Conservation (phyloP, 2,888 invertebrate species). For the Sclerodermus sp. region DNA sequence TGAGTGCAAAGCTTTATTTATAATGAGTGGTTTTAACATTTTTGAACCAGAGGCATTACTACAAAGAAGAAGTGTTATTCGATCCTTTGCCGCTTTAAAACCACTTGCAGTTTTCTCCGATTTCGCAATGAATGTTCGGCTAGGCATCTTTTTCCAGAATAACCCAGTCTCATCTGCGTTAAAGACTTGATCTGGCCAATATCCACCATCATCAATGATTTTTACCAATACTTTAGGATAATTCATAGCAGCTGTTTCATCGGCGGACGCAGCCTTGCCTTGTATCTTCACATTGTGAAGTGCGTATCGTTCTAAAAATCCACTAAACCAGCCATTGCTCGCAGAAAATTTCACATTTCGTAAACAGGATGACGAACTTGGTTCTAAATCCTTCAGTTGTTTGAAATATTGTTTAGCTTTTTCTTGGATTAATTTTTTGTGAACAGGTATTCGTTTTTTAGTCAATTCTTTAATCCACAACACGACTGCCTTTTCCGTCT, state of each 20-base stretch:
- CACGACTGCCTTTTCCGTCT: too few species aligned
- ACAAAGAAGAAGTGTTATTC: slow-evolving; percentile 30
- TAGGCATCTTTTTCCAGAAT: slow-evolving; percentile 31
- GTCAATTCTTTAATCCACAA: slow-evolving; percentile 15
- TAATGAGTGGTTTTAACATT: slow-evolving; percentile 30
- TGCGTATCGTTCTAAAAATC: slow-evolving; percentile 20
- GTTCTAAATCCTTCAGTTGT: slow-evolving; percentile 5
- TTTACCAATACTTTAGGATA: slow-evolving; percentile 17
- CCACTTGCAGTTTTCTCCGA: slow-evolving; percentile 26
- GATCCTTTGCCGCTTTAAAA: slow-evolving; percentile 32
- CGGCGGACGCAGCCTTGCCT: slow-evolving; percentile 25
- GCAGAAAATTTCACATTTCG: too few species aligned
- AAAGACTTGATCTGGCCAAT: slow-evolving; percentile 30
- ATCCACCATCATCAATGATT: slow-evolving; percentile 26
- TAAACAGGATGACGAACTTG: too few species aligned
- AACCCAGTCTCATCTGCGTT: slow-evolving; percentile 36
- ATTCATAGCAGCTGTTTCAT: slow-evolving; percentile 19
- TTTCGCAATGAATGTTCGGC: slow-evolving; percentile 25
- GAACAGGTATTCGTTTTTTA: slow-evolving; percentile 11
- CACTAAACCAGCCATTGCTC: slow-evolving; percentile 26
- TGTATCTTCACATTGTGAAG: slow-evolving; percentile 23
- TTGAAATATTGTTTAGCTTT: slow-evolving; percentile 11
- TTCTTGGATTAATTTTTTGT: slow-evolving; percentile 8
- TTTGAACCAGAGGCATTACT: slow-evolving; percentile 30
- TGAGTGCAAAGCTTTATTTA: slow-evolving; percentile 31